Evolutionary conservation across 2,888 invertebrate species (phyloP).

Genomic region (Byasa hedistus): DNA sequence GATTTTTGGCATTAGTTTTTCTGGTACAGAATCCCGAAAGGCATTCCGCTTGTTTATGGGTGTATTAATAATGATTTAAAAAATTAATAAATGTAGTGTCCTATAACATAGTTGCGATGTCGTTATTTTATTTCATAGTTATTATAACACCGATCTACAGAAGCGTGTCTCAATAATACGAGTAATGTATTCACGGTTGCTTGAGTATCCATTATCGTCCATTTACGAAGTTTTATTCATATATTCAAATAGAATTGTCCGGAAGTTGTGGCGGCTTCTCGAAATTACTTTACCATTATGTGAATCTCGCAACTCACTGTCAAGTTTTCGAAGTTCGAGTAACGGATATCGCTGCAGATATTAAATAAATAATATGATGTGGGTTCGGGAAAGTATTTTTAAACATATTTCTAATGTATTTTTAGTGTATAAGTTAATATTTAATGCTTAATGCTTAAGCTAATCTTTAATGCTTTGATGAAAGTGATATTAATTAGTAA

Average conservation of each 20-base stretch:
- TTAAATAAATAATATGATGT: constrained; percentile 18
- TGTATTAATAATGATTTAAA: too few relatives aligned
- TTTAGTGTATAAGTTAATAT: too few relatives aligned
- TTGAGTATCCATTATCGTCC: constrained; percentile 54
- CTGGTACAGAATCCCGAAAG: too few relatives aligned
- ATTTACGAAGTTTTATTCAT: constrained; percentile 52
- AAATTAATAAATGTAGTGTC: too few relatives aligned
- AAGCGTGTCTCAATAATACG: constrained; percentile 23
- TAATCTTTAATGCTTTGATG: too few relatives aligned
- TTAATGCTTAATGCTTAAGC: too few relatives aligned
- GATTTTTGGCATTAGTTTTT: too few relatives aligned
- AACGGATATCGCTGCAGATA: constrained; percentile 30
- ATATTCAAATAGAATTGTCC: constrained; percentile 56
- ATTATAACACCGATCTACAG: constrained; percentile 2
- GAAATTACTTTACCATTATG: constrained; percentile 56
- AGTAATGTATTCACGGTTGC: constrained; percentile 50
- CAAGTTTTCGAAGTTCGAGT: constrained; percentile 35
- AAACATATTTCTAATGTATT: background rate
- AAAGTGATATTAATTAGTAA: too few relatives aligned
- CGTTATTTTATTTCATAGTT: background rate
- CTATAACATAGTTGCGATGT: too few relatives aligned
- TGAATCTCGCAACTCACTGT: constrained; percentile 53
- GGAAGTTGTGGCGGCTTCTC: constrained; percentile 54
- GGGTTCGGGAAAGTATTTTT: background rate
- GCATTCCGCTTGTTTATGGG: too few relatives aligned